Percentiles rank a stretch among this genome's conserved stretches.
Evolutionary conservation across 2,888 invertebrate genomes (phyloP).

Genomic region (Gibbula magus): DNA sequence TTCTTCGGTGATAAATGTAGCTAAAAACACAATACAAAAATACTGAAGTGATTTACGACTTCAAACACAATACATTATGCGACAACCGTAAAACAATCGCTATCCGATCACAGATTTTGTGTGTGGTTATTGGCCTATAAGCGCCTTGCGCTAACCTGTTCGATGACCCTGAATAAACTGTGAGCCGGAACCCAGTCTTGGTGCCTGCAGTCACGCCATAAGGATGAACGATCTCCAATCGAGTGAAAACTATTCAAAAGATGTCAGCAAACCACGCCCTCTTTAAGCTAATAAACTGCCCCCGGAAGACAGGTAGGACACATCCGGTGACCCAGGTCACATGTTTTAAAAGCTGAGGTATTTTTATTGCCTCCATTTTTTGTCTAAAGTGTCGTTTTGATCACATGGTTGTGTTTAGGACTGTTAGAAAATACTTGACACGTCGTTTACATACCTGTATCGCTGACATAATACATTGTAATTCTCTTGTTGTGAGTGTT

Average conservation of each 20-base stretch:
- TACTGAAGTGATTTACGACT: background rate
- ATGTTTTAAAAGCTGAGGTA: background rate
- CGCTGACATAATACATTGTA: too few species aligned
- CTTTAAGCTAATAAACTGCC: background rate
- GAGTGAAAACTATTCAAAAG: background rate
- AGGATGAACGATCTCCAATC: background rate
- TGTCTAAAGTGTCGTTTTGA: background rate
- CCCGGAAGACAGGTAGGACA: background rate
- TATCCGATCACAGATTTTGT: background rate
- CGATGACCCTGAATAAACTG: background rate
- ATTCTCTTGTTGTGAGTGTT: too few species aligned
- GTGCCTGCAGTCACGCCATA: background rate
- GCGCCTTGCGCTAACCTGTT: background rate
- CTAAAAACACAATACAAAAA: background rate
- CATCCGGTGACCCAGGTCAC: constrained; percentile 2
- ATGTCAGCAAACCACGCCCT: background rate
- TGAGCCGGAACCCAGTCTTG: background rate
- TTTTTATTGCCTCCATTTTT: background rate
- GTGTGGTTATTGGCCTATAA: background rate
- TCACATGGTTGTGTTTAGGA: background rate
- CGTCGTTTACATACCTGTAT: too few species aligned
- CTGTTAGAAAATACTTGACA: too few species aligned
- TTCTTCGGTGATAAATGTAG: background rate
- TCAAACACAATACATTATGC: background rate
- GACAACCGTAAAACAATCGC: constrained; percentile 3